Conservation (phyloP, 2,888 invertebrate genomes). For the Aporophyla nigra region DNA sequence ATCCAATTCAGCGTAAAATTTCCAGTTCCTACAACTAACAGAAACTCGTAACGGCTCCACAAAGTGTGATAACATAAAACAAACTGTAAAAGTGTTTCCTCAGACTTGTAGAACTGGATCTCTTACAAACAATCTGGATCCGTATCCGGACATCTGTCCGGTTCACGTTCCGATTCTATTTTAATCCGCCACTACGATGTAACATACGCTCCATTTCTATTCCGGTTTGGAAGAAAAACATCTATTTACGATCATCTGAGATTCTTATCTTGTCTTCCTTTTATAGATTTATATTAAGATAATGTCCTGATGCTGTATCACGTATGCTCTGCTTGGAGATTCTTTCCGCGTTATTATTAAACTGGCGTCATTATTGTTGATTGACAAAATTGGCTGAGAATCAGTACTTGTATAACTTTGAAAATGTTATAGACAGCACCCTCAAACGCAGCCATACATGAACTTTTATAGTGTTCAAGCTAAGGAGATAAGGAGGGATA, state of each 20-base stretch:
- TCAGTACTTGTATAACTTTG: background rate
- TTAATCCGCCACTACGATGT: slow-evolving; percentile 32
- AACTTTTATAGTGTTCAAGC: background rate
- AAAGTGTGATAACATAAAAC: slow-evolving; percentile 27
- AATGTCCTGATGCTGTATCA: too few relatives aligned
- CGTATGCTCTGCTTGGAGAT: background rate
- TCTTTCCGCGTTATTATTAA: background rate
- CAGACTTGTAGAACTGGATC: slow-evolving; percentile 21
- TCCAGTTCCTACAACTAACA: background rate
- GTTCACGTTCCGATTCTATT: slow-evolving; percentile 35
- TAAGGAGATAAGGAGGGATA: too few relatives aligned
- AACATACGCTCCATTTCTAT: slow-evolving; percentile 30
- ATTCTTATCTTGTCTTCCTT: background rate
- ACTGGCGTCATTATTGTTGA: background rate
- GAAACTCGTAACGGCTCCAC: slow-evolving; percentile 5
- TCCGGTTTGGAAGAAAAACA: background rate
- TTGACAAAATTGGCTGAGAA: too few relatives aligned
- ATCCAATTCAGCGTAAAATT: slow-evolving; percentile 9
- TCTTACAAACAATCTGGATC: slow-evolving; percentile 44
- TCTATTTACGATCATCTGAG: background rate
- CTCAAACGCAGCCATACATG: background rate
- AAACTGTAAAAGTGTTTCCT: slow-evolving; percentile 41
- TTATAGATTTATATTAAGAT: background rate
- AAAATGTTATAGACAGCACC: background rate
- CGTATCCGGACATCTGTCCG: slow-evolving; percentile 46